Base-by-base conservation (phyloP, 2,113 vertebrate genomes). In the Rhabdornis inornatus region DNA sequence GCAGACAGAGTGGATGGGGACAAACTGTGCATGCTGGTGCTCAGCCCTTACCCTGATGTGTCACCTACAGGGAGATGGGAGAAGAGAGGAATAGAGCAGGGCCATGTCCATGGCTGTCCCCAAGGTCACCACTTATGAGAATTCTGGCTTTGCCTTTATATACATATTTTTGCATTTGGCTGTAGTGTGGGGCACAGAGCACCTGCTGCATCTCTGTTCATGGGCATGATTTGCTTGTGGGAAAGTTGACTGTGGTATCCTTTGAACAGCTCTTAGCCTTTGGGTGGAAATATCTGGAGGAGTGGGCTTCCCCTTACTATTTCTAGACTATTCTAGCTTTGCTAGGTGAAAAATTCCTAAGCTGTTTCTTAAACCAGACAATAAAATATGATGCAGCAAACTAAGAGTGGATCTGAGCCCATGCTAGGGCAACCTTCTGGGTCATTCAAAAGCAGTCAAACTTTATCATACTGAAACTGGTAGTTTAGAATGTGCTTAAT, bases 141-240 rank as follows among this genome's bases (percentile, higher is more conserved):
- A 44, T 21, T 4, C 15, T 66, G 66, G 9, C 63, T 83, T 89
- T 79, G 28, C 37, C 31, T 76, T 74, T 50, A 11, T 21, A 9
- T 7, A 27, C 1, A 1, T 25, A 7, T 3, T 65, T 56, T 70
- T 60, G 15, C 10, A 17, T 61, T 49, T 76, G 42, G 11, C 15
- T 59, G 39, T 42, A 31, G 9, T 31, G 42, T 0, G 0, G 23
- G 37, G 25, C 18, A 39, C 3, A 10, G 52, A 16, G 3, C 13
- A 27, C n/a, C 27, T 1, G 2, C 20, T 25, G 1, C 11, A 37
- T 21, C 25, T 35, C 13, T 24, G 4, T 50, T 50, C 0, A 0
- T 4, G 20, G 33, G n/a, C 33, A 31, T 0, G 0, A 25, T 59
- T 79, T 64, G 9, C 49, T 72, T 0, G 0, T 44, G 66, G 27